Evolutionary conservation across 2,888 invertebrate species (phyloP).

Genomic region (Athalia circularis): DNA sequence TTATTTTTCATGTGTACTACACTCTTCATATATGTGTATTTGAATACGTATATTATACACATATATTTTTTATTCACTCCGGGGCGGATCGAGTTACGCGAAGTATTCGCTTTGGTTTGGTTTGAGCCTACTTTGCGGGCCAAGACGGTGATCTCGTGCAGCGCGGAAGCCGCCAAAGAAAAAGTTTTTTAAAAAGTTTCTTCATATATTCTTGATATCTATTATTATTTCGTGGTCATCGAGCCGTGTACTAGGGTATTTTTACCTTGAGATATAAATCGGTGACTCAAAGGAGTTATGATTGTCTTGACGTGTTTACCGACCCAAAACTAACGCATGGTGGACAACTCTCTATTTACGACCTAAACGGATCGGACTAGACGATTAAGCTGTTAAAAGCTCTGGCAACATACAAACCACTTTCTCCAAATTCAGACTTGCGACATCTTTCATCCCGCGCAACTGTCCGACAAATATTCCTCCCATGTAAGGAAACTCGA

Average conservation of each 20-base stretch:
- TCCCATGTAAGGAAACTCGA: background rate
- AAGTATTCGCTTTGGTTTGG: conserved; percentile 2
- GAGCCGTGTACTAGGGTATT: conserved; percentile 39
- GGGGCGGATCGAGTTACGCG: conserved; percentile 28
- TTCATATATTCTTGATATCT: conserved; percentile 13
- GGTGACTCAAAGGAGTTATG: conserved; percentile 46
- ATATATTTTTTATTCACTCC: too few species aligned
- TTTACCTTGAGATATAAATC: conserved; percentile 44
- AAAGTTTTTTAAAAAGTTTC: conserved; percentile 6
- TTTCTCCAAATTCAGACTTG: background rate
- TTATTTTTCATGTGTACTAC: background rate
- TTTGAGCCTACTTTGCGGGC: conserved; percentile 7
- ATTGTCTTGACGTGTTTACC: conserved; percentile 48
- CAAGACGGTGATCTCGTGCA: background rate
- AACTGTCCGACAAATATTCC: background rate
- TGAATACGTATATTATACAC: too few species aligned
- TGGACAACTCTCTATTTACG: conserved; percentile 42
- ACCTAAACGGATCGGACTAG: conserved; percentile 27
- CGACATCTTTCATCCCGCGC: background rate
- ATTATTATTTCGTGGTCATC: conserved; percentile 42
- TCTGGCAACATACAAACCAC: background rate
- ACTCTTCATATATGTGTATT: background rate
- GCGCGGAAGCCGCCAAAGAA: conserved; percentile 11
- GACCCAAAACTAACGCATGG: conserved; percentile 34
- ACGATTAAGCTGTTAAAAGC: conserved; percentile 38